These are phyloP conservation scores for Erythrolamprus reginae DNA, from an alignment of 2,113 vertebrate species.

Conservation along the genomic window DNA sequence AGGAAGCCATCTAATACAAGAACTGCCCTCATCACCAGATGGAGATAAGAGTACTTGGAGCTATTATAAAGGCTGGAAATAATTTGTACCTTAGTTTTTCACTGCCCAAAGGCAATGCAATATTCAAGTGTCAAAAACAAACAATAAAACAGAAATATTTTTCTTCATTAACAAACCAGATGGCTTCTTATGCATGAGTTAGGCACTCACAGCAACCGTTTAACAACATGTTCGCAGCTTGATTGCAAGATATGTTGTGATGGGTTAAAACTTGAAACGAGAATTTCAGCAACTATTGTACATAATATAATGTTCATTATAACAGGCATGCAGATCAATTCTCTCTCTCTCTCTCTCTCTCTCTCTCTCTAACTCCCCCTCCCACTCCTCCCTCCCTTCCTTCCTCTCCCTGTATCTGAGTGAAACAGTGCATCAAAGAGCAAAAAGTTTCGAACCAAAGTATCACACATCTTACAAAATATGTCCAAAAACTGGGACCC, in stretches of 20 bases:
- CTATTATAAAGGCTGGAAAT: constrained; percentile 39
- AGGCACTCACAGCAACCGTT: background rate
- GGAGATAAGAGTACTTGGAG: constrained; percentile 21
- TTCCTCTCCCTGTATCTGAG: no score
- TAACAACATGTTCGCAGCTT: background rate
- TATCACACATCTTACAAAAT: no score
- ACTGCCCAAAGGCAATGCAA: constrained; percentile 3
- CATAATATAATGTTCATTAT: background rate
- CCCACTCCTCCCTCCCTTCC: no score
- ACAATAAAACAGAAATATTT: constrained; percentile 37
- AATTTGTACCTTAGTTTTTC: constrained; percentile 26
- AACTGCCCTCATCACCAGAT: constrained; percentile 16
- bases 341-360: no score
- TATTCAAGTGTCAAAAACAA: constrained; percentile 24
- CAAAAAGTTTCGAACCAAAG: no score
- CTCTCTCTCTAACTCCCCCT: no score
- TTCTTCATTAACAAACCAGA: constrained; percentile 46
- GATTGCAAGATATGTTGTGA: background rate
- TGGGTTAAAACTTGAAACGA: background rate
- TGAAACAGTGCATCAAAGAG: no score
- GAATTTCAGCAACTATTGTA: background rate
- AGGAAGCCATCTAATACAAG: constrained; percentile 17
- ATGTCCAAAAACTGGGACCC: no score
- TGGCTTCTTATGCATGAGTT: constrained; percentile 7
- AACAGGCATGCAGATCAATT: background rate